Evolutionary conservation across 2,797 vertebrate species (phyloP).

Genomic region (Tapirus indicus): DNA sequence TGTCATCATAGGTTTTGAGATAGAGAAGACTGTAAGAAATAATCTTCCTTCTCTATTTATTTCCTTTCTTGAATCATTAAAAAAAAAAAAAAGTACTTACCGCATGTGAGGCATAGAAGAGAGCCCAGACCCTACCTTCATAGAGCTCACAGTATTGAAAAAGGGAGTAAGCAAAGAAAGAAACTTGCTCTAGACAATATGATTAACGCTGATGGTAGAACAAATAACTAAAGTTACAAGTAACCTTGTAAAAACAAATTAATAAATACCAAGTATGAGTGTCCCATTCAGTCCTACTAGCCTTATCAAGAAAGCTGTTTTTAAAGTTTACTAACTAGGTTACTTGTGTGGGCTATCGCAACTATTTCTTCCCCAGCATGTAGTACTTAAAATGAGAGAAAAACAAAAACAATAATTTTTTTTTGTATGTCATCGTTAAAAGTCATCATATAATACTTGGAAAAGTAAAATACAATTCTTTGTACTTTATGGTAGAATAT

Average conservation of each 20-base stretch:
- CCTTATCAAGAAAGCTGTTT: neutral
- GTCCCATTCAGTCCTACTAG: neutral
- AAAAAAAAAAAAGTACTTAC: neutral
- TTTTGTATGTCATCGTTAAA: neutral
- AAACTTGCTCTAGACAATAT: neutral
- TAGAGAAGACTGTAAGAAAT: neutral
- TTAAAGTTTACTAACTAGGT: neutral
- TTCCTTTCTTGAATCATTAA: neutral
- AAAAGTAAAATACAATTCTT: slow-evolving; percentile 44
- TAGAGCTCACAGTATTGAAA: neutral
- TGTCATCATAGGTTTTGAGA: neutral
- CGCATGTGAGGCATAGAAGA: neutral
- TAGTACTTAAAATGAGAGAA: neutral
- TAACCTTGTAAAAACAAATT: neutral
- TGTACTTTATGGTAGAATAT: neutral
- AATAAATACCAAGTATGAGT: neutral
- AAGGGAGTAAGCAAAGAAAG: neutral
- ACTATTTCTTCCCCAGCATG: neutral
- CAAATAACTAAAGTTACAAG: neutral
- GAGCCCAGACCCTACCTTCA: neutral
- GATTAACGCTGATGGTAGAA: neutral
- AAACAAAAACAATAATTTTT: neutral
- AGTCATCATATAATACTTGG: neutral
- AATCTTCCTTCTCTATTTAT: neutral
- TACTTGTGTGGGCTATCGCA: neutral